phyloP scores from a whole-genome alignment of 2,888 invertebrate genomes.

The Synanthedon vespiformis region DNA sequence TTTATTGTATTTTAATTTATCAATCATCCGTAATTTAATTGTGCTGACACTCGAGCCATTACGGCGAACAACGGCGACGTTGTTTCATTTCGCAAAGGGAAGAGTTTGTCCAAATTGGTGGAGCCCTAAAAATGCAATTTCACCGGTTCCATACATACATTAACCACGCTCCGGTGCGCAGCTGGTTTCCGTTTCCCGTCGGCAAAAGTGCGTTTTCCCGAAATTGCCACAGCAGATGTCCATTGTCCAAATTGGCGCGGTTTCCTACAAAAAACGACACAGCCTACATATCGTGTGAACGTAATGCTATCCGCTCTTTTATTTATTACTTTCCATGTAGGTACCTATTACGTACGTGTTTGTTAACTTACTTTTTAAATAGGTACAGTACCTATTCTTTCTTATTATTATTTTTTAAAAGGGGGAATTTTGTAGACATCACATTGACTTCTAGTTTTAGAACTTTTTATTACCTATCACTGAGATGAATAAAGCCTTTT shows the following conservation, averaged over 20 bases:
- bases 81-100: background rate
- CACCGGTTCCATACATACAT: conserved; percentile 51
- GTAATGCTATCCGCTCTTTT: conserved; percentile 1
- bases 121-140: conserved; percentile 66
- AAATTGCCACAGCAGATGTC: conserved; percentile 43
- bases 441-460: no score
- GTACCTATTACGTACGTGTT: conserved; percentile 1
- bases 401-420: no score
- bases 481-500: no score
- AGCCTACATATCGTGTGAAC: conserved; percentile 2
- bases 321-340: conserved; percentile 1
- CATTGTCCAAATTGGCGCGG: conserved; percentile 28
- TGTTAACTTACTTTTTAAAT: no score
- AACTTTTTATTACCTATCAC: no score
- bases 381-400: no score
- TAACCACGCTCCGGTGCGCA: conserved; percentile 52
- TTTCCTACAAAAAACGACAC: conserved; percentile 25
- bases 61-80: background rate
- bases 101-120: conserved; percentile 28
- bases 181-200: conserved; percentile 64
- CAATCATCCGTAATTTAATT: no score
- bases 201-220: conserved; percentile 54
- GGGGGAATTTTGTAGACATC: no score
- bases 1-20: no score
- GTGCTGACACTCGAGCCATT: no score